phyloP scores from a whole-genome alignment of 2,113 vertebrate genomes.

The Atractosteus spatula region DNA sequence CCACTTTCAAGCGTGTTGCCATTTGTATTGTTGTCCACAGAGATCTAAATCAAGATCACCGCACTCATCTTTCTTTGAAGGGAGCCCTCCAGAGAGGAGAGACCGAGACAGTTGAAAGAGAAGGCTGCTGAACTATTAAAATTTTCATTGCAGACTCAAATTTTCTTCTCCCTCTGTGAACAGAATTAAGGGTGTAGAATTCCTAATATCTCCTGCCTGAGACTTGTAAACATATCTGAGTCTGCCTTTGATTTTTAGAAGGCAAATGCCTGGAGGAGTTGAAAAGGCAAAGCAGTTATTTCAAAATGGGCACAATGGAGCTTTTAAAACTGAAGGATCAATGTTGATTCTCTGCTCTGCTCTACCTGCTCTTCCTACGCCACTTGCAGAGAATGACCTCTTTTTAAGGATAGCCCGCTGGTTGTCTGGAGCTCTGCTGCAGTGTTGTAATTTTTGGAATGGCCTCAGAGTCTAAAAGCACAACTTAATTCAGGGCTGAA shows the following conservation, averaged over 20 bases:
- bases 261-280: too few species aligned
- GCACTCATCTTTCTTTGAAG: too few species aligned
- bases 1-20: too few species aligned
- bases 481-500: background rate
- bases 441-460: background rate
- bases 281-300: too few species aligned
- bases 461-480: background rate
- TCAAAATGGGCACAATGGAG: background rate
- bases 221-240: too few species aligned
- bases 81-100: too few species aligned
- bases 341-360: background rate
- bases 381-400: background rate
- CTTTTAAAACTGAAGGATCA: background rate
- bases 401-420: background rate
- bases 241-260: too few species aligned
- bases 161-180: slow-evolving; percentile 1
- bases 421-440: background rate
- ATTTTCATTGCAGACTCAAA: slow-evolving; percentile 14
- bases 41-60: too few species aligned
- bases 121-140: slow-evolving; percentile 1
- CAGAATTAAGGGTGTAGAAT: too few species aligned
- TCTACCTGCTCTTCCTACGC: background rate
- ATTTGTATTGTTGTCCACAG: too few species aligned
- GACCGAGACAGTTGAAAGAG: too few species aligned
- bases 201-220: too few species aligned